These are phyloP conservation scores for Ormyrus pomaceus DNA, from an alignment of 2,888 invertebrate species.

Conservation along the genomic window DNA sequence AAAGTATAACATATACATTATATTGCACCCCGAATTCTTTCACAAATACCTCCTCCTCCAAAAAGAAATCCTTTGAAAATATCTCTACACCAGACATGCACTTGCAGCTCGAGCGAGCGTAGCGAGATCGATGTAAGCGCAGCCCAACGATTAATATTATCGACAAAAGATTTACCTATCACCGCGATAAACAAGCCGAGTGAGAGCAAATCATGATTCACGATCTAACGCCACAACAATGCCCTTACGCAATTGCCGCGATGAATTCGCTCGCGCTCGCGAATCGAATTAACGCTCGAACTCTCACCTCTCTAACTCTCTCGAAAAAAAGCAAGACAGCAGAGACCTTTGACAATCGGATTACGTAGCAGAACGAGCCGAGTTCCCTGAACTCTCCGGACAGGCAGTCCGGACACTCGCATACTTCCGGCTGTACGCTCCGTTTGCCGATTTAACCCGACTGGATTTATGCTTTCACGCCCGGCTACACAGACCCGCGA, in stretches of 20 bases:
- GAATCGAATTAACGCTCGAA: neutral
- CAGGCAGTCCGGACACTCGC: neutral
- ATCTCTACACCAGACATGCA: too few species aligned
- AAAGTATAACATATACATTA: too few species aligned
- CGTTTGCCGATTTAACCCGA: slow-evolving; percentile 28
- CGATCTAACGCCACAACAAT: neutral
- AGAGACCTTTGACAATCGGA: neutral
- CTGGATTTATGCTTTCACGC: slow-evolving; percentile 43
- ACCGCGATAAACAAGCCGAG: neutral
- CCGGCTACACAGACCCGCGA: neutral
- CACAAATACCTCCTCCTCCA: too few species aligned
- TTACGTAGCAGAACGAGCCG: neutral
- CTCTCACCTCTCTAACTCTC: too few species aligned
- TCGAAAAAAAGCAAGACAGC: neutral
- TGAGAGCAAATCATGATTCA: neutral
- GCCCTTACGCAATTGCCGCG: slow-evolving; percentile 1
- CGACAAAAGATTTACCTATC: neutral
- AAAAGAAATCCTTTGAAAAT: too few species aligned
- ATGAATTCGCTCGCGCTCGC: neutral
- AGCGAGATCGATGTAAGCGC: too few species aligned
- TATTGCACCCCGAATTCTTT: too few species aligned
- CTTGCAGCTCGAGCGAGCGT: too few species aligned
- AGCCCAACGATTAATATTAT: too few species aligned
- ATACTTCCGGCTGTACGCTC: neutral
- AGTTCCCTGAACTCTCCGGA: neutral